Percentiles rank a stretch among this genome's conserved stretches.
Conservation (phyloP, 2,888 invertebrate species). For the Neuroscelio doddi region DNA sequence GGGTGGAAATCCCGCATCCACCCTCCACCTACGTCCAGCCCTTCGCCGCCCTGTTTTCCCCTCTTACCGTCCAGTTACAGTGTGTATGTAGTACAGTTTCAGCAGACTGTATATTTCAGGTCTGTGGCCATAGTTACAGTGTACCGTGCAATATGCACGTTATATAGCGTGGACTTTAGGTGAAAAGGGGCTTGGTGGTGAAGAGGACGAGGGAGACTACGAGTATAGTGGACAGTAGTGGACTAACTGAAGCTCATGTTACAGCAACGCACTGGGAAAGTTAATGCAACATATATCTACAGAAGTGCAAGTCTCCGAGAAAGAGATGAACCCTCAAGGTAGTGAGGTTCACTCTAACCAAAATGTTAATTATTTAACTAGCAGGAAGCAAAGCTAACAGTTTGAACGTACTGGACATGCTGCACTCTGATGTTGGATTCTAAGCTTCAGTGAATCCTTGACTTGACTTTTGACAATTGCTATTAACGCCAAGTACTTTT, state of each 20-base stretch:
- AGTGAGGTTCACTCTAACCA: slow-evolving; percentile 58
- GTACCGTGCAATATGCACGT: slow-evolving; percentile 65
- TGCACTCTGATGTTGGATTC: slow-evolving; percentile 14
- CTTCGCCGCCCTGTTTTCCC: slow-evolving; percentile 1
- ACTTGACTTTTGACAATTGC: neutral
- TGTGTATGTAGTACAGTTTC: slow-evolving; percentile 48
- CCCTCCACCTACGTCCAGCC: slow-evolving; percentile 18
- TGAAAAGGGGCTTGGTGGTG: slow-evolving; percentile 28
- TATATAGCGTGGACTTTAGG: slow-evolving; percentile 54
- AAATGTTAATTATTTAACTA: slow-evolving; percentile 69
- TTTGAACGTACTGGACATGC: slow-evolving; percentile 53
- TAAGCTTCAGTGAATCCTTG: neutral
- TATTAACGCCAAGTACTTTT: too few species aligned
- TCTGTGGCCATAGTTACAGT: slow-evolving; percentile 64
- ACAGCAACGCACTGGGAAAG: slow-evolving; percentile 59
- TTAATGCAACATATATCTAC: slow-evolving; percentile 55
- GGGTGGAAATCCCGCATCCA: slow-evolving; percentile 45
- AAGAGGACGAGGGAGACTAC: slow-evolving; percentile 32
- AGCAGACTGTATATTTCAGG: slow-evolving; percentile 66
- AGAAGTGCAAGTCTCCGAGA: slow-evolving; percentile 43
- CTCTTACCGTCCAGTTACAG: slow-evolving; percentile 15
- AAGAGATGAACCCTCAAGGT: slow-evolving; percentile 30
- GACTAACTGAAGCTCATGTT: slow-evolving; percentile 67
- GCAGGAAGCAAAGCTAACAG: slow-evolving; percentile 63
- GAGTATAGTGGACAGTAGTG: slow-evolving; percentile 64